A percentile compares a stretch with the other conserved stretches of the same genome.
Evolutionary conservation across 2,797 vertebrate species (phyloP).

Genomic region (Sorex maritimensis): DNA sequence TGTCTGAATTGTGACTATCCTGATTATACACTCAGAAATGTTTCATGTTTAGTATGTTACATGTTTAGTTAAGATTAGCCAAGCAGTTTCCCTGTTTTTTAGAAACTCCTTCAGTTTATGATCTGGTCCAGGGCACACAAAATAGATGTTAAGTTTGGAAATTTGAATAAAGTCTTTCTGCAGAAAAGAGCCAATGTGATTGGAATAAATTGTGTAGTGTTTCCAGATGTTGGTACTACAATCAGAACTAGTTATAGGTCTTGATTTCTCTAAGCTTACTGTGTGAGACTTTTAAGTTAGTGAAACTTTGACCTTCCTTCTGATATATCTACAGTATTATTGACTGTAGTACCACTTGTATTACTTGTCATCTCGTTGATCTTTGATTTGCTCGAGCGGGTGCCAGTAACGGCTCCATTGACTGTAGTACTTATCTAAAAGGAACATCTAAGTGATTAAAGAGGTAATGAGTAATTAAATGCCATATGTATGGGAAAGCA

Average conservation of each 20-base stretch:
- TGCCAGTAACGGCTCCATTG: too few species aligned
- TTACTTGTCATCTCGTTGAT: too few species aligned
- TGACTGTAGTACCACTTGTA: too few species aligned
- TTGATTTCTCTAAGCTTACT: neutral
- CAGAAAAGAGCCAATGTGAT: neutral
- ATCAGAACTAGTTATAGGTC: neutral
- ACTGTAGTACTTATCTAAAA: neutral
- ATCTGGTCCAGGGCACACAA: neutral
- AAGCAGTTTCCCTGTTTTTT: neutral
- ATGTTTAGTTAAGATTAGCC: conserved; percentile 24
- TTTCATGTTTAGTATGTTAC: conserved; percentile 6
- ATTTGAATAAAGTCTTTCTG: conserved; percentile 12
- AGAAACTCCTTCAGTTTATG: neutral
- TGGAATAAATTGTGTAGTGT: neutral
- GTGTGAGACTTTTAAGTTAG: neutral
- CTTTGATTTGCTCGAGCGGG: too few species aligned
- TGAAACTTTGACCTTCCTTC: conserved; percentile 5
- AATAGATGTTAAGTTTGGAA: conserved; percentile 37
- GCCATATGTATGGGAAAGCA: neutral
- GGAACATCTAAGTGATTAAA: neutral
- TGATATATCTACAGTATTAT: neutral
- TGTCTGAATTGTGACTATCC: neutral
- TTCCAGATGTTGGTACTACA: conserved; percentile 17
- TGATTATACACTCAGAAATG: conserved; percentile 18
- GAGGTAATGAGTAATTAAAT: neutral